A percentile compares a stretch with the other conserved stretches of the same genome.
phyloP scores from a whole-genome alignment of 37 sponge, comb jelly and placozoan species.

The Oopsacas minuta region DNA sequence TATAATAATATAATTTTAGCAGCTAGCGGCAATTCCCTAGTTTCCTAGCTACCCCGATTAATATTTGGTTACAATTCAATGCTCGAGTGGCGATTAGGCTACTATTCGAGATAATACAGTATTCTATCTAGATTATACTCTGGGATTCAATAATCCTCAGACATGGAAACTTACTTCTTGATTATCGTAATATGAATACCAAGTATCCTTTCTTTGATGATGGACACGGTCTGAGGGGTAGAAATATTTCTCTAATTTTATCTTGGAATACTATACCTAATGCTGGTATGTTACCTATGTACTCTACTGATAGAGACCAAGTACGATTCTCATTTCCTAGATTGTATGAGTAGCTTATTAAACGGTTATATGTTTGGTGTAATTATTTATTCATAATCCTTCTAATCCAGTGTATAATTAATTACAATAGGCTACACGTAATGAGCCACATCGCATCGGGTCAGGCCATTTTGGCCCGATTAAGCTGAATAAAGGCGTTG shows the following conservation, averaged over 20 bases:
- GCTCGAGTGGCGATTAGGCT: no score
- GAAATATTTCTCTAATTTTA: conserved; percentile 51
- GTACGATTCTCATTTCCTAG: neutral
- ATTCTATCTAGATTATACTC: conserved; percentile 55
- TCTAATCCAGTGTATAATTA: no score
- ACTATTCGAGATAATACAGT: no score
- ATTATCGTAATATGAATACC: conserved; percentile 28
- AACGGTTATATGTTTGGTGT: neutral
- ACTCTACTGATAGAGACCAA: neutral
- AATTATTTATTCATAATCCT: neutral
- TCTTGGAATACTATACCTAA: conserved; percentile 84
- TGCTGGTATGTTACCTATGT: conserved; percentile 67
- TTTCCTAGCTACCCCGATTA: no score
- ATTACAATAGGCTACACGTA: no score
- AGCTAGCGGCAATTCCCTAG: no score
- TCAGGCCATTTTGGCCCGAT: no score
- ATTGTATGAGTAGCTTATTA: neutral
- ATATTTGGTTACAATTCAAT: neutral
- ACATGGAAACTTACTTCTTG: conserved; percentile 53
- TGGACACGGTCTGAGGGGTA: conserved; percentile 57
- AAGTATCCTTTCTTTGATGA: conserved; percentile 89
- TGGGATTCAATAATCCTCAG: conserved; percentile 89
- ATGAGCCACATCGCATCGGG: no score
- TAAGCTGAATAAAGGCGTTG: no score
- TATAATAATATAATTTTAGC: no score